Conservation (phyloP, 2,113 vertebrate genomes). For the Pardalotus punctatus region DNA sequence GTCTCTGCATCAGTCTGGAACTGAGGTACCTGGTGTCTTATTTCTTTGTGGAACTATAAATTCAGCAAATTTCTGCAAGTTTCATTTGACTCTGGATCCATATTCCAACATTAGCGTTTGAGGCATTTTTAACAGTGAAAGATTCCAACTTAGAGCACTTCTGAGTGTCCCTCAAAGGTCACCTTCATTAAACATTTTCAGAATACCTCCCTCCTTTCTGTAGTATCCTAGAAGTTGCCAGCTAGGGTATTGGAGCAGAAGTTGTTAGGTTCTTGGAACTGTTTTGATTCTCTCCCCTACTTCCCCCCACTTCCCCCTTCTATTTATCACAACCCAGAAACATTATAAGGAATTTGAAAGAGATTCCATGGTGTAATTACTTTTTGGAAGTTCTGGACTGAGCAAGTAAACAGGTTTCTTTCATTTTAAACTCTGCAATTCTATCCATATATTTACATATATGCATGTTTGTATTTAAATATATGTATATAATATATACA, state of each 20-base stretch:
- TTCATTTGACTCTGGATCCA: background rate
- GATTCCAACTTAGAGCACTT: background rate
- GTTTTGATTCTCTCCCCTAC: background rate
- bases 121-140: background rate
- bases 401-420: background rate
- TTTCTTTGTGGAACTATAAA: background rate
- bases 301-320: accelerated
- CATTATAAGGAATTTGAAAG: background rate
- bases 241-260: background rate
- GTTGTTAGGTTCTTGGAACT: background rate
- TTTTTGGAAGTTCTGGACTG: background rate
- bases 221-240: background rate
- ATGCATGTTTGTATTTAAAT: background rate
- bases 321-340: background rate
- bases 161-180: background rate
- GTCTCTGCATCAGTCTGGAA: background rate
- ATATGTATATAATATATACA: background rate
- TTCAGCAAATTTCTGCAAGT: background rate
- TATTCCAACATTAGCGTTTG: background rate
- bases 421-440: background rate
- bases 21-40: background rate
- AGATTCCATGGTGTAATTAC: background rate
- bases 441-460: background rate
- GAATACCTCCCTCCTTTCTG: background rate
- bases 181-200: background rate